Percentiles rank a stretch among this genome's conserved stretches.
These are phyloP conservation scores for Lerema accius DNA, from an alignment of 1,140 invertebrate species.

Conservation along the genomic window DNA sequence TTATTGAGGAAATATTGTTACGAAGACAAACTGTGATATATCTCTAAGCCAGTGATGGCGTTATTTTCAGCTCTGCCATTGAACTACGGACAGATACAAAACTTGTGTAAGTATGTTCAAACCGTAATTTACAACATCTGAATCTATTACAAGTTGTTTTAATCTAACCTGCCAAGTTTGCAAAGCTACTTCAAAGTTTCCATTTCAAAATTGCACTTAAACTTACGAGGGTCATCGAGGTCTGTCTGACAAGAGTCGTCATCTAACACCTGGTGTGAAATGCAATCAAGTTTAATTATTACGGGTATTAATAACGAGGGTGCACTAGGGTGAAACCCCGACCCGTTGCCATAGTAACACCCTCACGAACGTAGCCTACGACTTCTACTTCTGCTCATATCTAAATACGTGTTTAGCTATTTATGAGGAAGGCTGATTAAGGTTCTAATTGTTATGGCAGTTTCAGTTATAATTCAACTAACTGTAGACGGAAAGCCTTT, in stretches of 20 bases:
- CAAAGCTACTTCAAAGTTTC: conserved; percentile 24
- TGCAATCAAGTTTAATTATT: conserved; percentile 82
- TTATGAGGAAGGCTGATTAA: conserved; percentile 75
- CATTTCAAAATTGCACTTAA: conserved; percentile 39
- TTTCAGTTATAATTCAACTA: conserved; percentile 39
- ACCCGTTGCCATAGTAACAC: conserved; percentile 73
- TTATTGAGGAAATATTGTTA: too few species aligned
- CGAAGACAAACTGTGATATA: too few species aligned
- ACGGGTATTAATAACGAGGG: conserved; percentile 81
- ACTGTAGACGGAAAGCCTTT: conserved; percentile 15
- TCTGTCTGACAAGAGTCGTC: conserved; percentile 69
- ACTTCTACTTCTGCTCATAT: conserved; percentile 50
- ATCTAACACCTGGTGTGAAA: conserved; percentile 80
- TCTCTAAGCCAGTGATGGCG: too few species aligned
- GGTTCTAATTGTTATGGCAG: conserved; percentile 57
- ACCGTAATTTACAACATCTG: too few species aligned
- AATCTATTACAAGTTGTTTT: background rate
- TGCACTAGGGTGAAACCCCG: conserved; percentile 67
- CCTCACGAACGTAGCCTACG: conserved; percentile 68
- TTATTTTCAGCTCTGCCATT: too few species aligned
- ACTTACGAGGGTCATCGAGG: conserved; percentile 45
- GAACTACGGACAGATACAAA: too few species aligned
- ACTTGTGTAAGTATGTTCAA: too few species aligned
- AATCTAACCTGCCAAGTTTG: background rate
- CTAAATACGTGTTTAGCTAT: conserved; percentile 67